These are phyloP conservation scores for Orthosia gothica DNA, from an alignment of 2,888 invertebrate genomes.

Conservation along the genomic window DNA sequence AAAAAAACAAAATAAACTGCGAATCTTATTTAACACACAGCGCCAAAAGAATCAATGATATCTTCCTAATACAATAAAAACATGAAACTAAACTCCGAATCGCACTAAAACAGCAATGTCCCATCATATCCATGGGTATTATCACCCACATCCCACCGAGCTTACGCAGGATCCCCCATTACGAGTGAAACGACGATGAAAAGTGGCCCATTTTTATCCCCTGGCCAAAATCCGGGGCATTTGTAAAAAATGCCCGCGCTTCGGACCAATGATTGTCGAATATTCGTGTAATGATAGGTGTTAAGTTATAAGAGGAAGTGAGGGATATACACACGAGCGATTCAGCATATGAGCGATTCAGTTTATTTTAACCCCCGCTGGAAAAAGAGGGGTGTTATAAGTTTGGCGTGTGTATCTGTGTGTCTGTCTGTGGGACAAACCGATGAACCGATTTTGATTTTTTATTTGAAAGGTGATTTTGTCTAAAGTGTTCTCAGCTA, in stretches of 20 bases:
- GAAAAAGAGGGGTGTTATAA: no score
- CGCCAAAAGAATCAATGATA: neutral
- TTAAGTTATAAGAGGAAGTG: slow-evolving; percentile 21
- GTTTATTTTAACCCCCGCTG: no score
- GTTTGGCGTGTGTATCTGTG: no score
- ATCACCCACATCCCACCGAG: slow-evolving; percentile 39
- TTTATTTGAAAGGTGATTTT: no score
- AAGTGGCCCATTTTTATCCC: slow-evolving; percentile 60
- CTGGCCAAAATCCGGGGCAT: slow-evolving; percentile 51
- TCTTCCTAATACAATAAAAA: slow-evolving; percentile 5
- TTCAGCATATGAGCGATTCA: neutral
- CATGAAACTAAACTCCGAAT: slow-evolving; percentile 12
- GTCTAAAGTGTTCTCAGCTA: no score
- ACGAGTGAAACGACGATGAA: slow-evolving; percentile 60
- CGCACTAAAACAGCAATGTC: slow-evolving; percentile 26
- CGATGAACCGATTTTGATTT: no score
- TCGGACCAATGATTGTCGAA: slow-evolving; percentile 64
- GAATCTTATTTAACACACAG: neutral
- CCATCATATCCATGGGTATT: slow-evolving; percentile 32
- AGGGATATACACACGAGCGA: neutral
- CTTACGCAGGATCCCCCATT: slow-evolving; percentile 37
- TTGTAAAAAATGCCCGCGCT: slow-evolving; percentile 62
- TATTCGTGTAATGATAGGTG: slow-evolving; percentile 60
- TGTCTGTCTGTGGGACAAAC: no score
- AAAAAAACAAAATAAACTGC: neutral